Evolutionary conservation across 2,888 invertebrate genomes (phyloP), one percentile per base, ranked within the genome.

Genomic region (Drosophila mercatorum): DNA sequence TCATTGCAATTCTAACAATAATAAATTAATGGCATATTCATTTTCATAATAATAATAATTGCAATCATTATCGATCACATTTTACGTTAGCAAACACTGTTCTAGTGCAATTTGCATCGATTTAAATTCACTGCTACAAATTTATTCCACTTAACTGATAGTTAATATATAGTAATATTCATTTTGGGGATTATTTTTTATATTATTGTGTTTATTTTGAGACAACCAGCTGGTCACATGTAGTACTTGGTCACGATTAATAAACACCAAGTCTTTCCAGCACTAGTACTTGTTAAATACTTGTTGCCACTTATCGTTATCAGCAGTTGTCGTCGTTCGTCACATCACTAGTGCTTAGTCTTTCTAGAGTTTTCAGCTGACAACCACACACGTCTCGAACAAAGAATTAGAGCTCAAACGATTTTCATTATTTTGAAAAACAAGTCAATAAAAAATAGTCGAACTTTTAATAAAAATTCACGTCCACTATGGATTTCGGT

Each of bases 401-500:
- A 75, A 71, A 76, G 55, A 52, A 59, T 61, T 61, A 53, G 14
- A 36, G 56, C 22, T 46, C 31, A 38, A 67, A 56, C 47, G 44
- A 26, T 36, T 72, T 77, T 31, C 10, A 62, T 51, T 40, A 44
- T 65, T 62, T 68, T 61, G 17, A 26, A 47, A 61, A 41, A 47
- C n/a, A 12, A 55, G 11, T 31, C 36, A 52, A 43, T n/a, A 44
- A 31, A 28, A 44, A 12, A 47, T 44, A 44, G 34, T n/a, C 34
- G 12, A 22, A 36, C 41, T n/a, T 10, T 41, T 34, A 26, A 57
- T 28, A 36, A 40, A 58, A 40, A 57, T 12, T 22, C 7, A 17
- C 4, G 8, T 11, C 0, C 17, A 26, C 80, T 66, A 92, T 95
- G 95, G 95, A 95, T 94, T 95, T 95, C 84, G 94, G 94, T 52